Conservation (phyloP, 2,113 vertebrate species). For the Pycnonotus jocosus region DNA sequence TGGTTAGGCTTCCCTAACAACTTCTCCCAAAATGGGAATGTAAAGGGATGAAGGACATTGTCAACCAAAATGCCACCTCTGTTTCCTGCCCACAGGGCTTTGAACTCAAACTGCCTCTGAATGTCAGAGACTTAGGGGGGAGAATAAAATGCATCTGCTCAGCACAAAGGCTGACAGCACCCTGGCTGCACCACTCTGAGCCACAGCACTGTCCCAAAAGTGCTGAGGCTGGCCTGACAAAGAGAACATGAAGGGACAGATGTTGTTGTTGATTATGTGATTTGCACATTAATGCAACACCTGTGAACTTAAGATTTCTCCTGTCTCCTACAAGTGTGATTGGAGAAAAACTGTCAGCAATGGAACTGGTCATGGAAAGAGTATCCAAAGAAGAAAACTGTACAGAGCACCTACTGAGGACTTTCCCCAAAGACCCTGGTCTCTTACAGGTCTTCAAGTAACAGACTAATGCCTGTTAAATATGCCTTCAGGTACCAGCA, state of each 20-base stretch:
- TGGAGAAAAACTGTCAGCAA: neutral
- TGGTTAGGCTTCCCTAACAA: neutral
- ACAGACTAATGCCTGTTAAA: neutral
- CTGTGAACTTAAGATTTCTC: neutral
- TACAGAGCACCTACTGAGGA: neutral
- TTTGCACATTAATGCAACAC: neutral
- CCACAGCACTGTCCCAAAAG: neutral
- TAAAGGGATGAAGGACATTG: neutral
- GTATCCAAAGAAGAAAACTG: neutral
- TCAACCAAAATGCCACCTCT: neutral
- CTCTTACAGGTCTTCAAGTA: neutral
- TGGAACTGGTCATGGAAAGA: neutral
- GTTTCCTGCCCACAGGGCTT: neutral
- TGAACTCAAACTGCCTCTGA: fast-evolving
- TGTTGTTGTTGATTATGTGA: neutral
- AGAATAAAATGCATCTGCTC: neutral
- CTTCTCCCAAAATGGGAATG: neutral
- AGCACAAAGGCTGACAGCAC: neutral
- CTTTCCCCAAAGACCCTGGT: neutral
- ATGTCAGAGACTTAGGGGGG: neutral
- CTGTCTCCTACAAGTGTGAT: neutral
- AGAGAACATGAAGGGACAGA: neutral
- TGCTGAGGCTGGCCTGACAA: neutral
- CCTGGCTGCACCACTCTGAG: neutral
- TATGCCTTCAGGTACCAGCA: neutral